These are phyloP conservation scores for Oncopodura yosiiana DNA, from an alignment of 1,140 invertebrate genomes.

Conservation along the genomic window DNA sequence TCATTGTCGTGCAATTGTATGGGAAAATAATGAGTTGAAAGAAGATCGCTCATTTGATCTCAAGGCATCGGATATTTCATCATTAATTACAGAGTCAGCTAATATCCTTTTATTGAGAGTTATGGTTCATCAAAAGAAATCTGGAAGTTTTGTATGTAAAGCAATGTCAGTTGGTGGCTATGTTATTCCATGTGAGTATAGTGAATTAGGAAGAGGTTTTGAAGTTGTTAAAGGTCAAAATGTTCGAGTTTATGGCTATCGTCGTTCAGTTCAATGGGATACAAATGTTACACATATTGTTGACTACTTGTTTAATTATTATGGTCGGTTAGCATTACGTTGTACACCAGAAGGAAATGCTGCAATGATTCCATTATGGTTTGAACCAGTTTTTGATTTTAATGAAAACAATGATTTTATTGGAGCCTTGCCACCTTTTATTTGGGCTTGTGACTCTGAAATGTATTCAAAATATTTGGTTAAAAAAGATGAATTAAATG, in stretches of 20 bases:
- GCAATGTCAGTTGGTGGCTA: conserved; percentile 8
- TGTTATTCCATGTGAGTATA: conserved; percentile 20
- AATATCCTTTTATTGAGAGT: conserved; percentile 25
- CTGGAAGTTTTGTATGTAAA: conserved; percentile 16
- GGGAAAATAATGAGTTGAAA: background rate
- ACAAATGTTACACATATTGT: conserved; percentile 3
- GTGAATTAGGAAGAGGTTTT: conserved; percentile 14
- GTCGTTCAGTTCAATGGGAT: conserved; percentile 10
- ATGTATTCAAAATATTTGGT: conserved; percentile 26
- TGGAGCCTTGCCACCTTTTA: conserved; percentile 10
- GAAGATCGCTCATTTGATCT: conserved; percentile 1
- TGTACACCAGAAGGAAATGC: conserved; percentile 23
- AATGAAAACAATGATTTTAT: conserved; percentile 4
- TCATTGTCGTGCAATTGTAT: background rate
- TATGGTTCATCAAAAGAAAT: conserved; percentile 21
- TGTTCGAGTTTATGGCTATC: conserved; percentile 18
- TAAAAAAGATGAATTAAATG: conserved; percentile 16
- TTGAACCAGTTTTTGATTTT: conserved; percentile 14
- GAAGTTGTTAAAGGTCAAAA: conserved; percentile 30
- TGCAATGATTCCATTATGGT: conserved; percentile 31
- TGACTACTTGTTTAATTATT: conserved; percentile 29
- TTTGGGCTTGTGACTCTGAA: conserved; percentile 30
- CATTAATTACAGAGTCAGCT: conserved; percentile 21
- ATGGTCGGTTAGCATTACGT: conserved; percentile 20
- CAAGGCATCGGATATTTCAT: conserved; percentile 1